A percentile compares a stretch with the other conserved stretches of the same genome.
Evolutionary conservation across 2,797 vertebrate genomes (phyloP).

Genomic region (Coendou prehensilis): DNA sequence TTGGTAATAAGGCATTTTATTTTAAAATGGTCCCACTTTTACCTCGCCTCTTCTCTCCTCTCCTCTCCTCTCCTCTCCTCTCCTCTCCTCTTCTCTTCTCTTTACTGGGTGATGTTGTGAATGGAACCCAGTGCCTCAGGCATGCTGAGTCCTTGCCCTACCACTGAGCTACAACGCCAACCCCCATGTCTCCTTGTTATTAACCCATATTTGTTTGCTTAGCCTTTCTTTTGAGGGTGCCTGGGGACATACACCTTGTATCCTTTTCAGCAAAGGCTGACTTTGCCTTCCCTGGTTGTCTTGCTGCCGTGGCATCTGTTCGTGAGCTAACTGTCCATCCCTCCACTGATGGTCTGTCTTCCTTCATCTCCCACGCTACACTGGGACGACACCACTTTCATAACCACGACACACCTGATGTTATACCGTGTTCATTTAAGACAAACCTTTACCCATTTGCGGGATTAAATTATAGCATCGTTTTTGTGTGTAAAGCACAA

Average conservation of each 20-base stretch:
- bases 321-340: neutral
- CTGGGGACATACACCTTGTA: neutral
- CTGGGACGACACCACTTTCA: neutral
- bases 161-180: too few relatives aligned
- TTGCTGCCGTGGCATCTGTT: neutral
- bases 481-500: neutral
- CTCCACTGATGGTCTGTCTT: neutral
- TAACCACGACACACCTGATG: neutral
- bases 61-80: too few relatives aligned
- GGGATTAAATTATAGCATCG: neutral
- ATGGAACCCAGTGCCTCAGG: neutral
- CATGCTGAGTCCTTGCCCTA: neutral
- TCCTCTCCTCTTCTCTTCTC: too few relatives aligned
- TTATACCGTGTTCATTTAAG: slow-evolving; percentile 5
- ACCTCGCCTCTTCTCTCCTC: neutral
- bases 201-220: neutral
- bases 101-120: neutral
- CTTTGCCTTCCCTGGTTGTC: neutral
- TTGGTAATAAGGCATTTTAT: slow-evolving; percentile 21
- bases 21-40: slow-evolving; percentile 49
- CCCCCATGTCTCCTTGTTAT: neutral
- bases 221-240: neutral
- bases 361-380: neutral
- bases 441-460: neutral
- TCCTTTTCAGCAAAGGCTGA: neutral